Conservation (phyloP, 2,797 vertebrate genomes). For the Percopsis omiscomaycus region DNA sequence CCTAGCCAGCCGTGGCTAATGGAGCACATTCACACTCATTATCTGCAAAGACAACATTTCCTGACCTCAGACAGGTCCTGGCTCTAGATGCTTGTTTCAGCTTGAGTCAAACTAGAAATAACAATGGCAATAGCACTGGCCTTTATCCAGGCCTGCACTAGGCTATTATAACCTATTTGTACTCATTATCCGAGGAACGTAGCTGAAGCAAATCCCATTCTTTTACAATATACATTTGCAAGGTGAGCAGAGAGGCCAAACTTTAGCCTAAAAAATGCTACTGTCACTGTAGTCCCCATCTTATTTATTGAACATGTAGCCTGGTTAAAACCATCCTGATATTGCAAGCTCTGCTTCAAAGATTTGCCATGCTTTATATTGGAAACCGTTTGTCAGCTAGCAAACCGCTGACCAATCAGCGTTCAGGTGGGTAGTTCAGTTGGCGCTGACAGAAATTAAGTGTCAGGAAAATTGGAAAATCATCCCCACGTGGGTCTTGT, state of each 20-base stretch:
- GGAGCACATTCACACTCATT: conserved; percentile 43
- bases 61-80: conserved; percentile 30
- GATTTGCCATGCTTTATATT: no score
- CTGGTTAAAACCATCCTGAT: no score
- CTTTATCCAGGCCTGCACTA: conserved; percentile 20
- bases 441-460: no score
- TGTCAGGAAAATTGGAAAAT: no score
- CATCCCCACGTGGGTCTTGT: no score
- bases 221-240: conserved; percentile 7
- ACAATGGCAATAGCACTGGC: conserved; percentile 28
- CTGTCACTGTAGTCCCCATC: background rate
- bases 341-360: no score
- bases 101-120: conserved; percentile 33
- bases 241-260: background rate
- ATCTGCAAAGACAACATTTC: conserved; percentile 49
- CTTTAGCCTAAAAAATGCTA: background rate
- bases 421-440: no score
- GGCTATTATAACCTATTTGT: conserved; percentile 26
- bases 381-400: no score
- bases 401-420: no score
- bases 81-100: conserved; percentile 31
- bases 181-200: conserved; percentile 13
- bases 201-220: conserved; percentile 10
- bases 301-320: no score
- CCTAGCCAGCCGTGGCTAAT: conserved; percentile 47